Evolutionary conservation across 2,888 invertebrate genomes (phyloP).

Genomic region (Cactoblastis cactorum): DNA sequence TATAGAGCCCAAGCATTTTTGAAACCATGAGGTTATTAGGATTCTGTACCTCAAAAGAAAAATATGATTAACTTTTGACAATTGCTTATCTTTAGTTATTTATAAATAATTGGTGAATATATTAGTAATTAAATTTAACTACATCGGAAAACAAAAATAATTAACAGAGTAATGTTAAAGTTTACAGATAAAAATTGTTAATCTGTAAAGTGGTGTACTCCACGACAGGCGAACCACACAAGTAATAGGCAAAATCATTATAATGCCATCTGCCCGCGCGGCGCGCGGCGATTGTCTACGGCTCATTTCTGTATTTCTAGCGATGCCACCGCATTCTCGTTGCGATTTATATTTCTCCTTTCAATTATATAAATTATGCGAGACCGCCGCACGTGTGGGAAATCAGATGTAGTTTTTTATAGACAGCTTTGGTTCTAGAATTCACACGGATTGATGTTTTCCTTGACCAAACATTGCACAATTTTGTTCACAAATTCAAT

Average conservation of each 20-base stretch:
- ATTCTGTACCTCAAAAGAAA: too few species aligned
- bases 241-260: constrained; percentile 20
- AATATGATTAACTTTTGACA: too few species aligned
- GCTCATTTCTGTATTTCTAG: constrained; percentile 41
- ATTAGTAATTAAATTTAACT: too few species aligned
- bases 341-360: constrained; percentile 1
- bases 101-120: too few species aligned
- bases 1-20: neutral
- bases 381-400: neutral
- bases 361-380: constrained; percentile 1
- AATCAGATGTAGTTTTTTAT: neutral
- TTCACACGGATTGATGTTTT: neutral
- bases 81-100: too few species aligned
- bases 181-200: too few species aligned
- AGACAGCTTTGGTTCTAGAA: neutral
- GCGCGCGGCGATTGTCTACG: constrained; percentile 42
- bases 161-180: too few species aligned
- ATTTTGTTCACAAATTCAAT: neutral
- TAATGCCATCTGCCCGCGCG: constrained; percentile 41
- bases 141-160: too few species aligned
- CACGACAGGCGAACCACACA: neutral
- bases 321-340: constrained; percentile 5
- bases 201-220: too few species aligned
- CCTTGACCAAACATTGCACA: neutral
- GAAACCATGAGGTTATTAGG: too few species aligned